Evolutionary conservation across 2,797 vertebrate genomes (phyloP).

Genomic region (Loris lydekkerianus): DNA sequence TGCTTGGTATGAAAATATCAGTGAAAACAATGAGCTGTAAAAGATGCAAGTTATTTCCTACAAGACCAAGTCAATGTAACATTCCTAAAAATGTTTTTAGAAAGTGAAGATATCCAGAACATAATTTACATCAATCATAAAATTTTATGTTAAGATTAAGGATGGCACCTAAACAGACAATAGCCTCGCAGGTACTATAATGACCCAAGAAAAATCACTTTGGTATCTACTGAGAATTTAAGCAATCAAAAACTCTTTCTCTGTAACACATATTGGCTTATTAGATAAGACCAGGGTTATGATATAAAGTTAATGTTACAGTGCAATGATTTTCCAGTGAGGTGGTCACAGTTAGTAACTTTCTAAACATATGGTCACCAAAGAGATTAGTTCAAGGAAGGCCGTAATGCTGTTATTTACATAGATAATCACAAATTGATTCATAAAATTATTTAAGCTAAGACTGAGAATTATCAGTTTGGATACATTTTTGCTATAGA

Average conservation of each 20-base stretch:
- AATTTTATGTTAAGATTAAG: neutral
- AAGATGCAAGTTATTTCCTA: conserved; percentile 13
- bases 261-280: neutral
- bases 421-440: neutral
- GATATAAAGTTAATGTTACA: neutral
- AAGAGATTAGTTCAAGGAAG: neutral
- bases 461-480: neutral
- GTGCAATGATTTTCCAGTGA: neutral
- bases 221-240: neutral
- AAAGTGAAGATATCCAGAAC: neutral
- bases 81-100: neutral
- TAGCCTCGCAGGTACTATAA: neutral
- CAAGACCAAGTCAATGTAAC: neutral
- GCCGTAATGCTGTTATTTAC: neutral
- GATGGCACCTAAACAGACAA: neutral
- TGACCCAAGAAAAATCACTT: neutral
- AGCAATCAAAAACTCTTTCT: neutral
- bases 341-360: neutral
- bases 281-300: neutral
- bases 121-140: neutral
- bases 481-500: neutral
- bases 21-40: neutral
- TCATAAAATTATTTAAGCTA: neutral
- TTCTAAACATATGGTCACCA: neutral
- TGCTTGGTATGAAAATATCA: neutral